Evolutionary conservation across 2,888 invertebrate species (phyloP).

Genomic region (Empis stercorea): DNA sequence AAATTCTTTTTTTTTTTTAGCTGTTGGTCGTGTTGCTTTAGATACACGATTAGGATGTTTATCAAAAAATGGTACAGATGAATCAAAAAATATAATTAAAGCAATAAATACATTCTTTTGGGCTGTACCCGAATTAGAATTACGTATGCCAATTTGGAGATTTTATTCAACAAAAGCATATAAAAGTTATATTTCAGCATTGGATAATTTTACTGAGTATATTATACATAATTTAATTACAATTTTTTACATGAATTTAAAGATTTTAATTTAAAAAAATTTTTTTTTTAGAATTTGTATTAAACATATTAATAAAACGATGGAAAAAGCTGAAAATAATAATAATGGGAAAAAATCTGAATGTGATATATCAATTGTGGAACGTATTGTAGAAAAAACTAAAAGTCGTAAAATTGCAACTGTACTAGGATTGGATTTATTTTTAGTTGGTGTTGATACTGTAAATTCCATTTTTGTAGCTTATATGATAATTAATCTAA

Average conservation of each 20-base stretch:
- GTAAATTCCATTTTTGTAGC: conserved; percentile 31
- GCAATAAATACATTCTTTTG: conserved; percentile 66
- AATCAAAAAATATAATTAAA: conserved; percentile 63
- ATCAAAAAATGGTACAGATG: conserved; percentile 42
- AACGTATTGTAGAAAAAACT: conserved; percentile 43
- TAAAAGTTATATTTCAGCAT: conserved; percentile 53
- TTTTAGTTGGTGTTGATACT: conserved; percentile 71
- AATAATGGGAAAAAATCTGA: conserved; percentile 26
- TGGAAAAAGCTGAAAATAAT: conserved; percentile 36
- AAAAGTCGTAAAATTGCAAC: conserved; percentile 49
- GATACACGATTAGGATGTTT: conserved; percentile 69
- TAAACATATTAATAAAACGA: conserved; percentile 42
- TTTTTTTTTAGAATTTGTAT: conserved; percentile 44
- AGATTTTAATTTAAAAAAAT: too few relatives aligned
- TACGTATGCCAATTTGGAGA: conserved; percentile 63
- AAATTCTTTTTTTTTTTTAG: conserved; percentile 38
- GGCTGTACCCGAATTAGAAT: conserved; percentile 59
- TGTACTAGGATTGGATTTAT: conserved; percentile 60
- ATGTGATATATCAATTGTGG: conserved; percentile 43
- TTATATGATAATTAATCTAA: too few relatives aligned
- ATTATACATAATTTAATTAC: not conserved
- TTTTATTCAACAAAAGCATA: conserved; percentile 57
- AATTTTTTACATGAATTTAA: not conserved
- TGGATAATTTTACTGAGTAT: conserved; percentile 61
- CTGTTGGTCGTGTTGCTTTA: conserved; percentile 68